Percentiles rank a stretch among this genome's conserved stretches.
These are phyloP conservation scores for Morone chrysops DNA, from an alignment of 2,113 vertebrate genomes.

Conservation along the genomic window DNA sequence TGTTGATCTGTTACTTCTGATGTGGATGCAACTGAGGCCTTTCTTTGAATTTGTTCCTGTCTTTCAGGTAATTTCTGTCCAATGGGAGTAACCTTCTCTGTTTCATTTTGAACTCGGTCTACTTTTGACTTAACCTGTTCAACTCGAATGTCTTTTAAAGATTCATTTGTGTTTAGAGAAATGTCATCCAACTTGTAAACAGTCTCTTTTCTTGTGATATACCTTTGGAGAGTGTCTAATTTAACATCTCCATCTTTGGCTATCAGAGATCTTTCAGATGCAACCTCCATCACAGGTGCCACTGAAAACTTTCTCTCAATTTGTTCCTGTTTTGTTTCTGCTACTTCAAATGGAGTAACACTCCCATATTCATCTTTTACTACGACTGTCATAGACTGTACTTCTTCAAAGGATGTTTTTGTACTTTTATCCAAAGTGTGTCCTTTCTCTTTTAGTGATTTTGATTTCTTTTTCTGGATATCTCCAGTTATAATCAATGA, in stretches of 20 bases:
- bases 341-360: constrained; percentile 18
- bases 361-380: constrained; percentile 28
- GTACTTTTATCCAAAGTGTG: too few relatives aligned
- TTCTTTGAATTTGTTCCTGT: constrained; percentile 7
- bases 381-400: background rate
- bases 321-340: constrained; percentile 24
- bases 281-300: constrained; percentile 33
- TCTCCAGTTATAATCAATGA: too few relatives aligned
- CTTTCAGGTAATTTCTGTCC: background rate
- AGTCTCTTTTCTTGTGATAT: background rate
- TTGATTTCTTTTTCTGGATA: too few relatives aligned
- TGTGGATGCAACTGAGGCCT: background rate
- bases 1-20: background rate
- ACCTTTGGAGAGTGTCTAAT: background rate
- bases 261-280: background rate
- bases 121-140: background rate
- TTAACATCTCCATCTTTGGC: constrained; percentile 16
- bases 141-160: background rate
- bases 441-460: too few relatives aligned
- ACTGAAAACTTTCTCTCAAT: background rate
- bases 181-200: background rate
- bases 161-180: background rate
- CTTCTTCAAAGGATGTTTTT: background rate
- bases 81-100: background rate
- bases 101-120: constrained; percentile 11